phyloP scores from a whole-genome alignment of 2,113 vertebrate genomes.

The Opisthocomus hoazin region DNA sequence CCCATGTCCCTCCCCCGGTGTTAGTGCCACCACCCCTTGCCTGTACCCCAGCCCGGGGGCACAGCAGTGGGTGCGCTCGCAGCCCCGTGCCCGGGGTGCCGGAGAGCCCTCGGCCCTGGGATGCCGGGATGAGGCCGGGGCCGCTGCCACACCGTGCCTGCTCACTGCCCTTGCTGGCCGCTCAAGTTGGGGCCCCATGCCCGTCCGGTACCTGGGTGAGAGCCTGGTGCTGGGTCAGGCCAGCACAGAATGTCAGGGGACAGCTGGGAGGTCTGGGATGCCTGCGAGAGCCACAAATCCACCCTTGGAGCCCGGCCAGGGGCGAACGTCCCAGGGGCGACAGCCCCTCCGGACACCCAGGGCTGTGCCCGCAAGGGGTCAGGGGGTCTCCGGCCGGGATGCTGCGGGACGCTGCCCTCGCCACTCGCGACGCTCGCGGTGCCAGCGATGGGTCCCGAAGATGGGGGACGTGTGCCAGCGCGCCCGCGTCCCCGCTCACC shows the following conservation, averaged over 20 bases:
- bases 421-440: not conserved
- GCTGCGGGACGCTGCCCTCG: not conserved
- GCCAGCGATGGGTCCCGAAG: not conserved
- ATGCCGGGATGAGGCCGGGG: not conserved
- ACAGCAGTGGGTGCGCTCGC: not conserved
- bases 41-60: not conserved
- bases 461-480: fast-evolving
- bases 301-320: slow-evolving; percentile 16
- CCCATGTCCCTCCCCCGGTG: too few relatives aligned
- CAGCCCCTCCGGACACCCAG: not conserved
- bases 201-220: not conserved
- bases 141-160: fast-evolving
- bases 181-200: not conserved
- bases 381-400: fast-evolving
- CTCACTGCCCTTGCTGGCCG: not conserved
- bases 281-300: slow-evolving; percentile 34
- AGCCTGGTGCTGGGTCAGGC: not conserved
- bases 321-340: not conserved
- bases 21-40: not conserved
- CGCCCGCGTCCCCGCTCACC: fast-evolving
- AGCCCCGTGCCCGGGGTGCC: not conserved
- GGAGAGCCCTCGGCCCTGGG: not conserved
- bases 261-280: slow-evolving; percentile 55
- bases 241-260: slow-evolving; percentile 31
- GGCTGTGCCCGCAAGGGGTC: not conserved